Percentiles rank a stretch among this genome's conserved stretches.
Conservation (phyloP, 2,888 invertebrate species). For the Apocheima hispidaria region DNA sequence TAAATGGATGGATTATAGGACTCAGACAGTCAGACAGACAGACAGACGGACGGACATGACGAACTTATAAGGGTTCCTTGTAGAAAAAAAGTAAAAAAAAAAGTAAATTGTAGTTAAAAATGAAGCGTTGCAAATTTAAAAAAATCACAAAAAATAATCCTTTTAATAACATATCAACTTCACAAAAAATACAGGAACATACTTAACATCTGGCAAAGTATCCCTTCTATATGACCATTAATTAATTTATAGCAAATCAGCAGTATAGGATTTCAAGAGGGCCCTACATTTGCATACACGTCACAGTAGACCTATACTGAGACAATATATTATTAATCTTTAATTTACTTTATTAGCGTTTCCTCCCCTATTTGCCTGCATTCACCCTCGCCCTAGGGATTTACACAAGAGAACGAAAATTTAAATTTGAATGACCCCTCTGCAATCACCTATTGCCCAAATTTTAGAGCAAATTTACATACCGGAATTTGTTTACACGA, state of each 20-base stretch:
- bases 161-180: conserved; percentile 7
- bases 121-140: not conserved
- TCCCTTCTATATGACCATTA: conserved; percentile 44
- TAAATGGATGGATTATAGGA: no score
- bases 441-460: conserved; percentile 65
- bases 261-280: conserved; percentile 58
- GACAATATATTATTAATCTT: conserved; percentile 85
- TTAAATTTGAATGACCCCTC: conserved; percentile 83
- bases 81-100: no score
- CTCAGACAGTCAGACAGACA: no score
- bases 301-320: conserved; percentile 76
- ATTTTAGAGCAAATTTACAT: conserved; percentile 60
- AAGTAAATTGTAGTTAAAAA: not conserved
- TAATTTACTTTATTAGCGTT: conserved; percentile 85
- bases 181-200: not conserved
- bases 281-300: conserved; percentile 66
- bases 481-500: conserved; percentile 44
- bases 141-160: conserved; percentile 12
- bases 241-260: conserved; percentile 61
- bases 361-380: conserved; percentile 67
- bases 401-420: conserved; percentile 78
- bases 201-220: conserved; percentile 23
- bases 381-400: conserved; percentile 74
- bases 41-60: no score
- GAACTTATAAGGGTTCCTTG: no score